Conservation (phyloP, 2,113 vertebrate genomes). For the Phaethornis superciliosus region DNA sequence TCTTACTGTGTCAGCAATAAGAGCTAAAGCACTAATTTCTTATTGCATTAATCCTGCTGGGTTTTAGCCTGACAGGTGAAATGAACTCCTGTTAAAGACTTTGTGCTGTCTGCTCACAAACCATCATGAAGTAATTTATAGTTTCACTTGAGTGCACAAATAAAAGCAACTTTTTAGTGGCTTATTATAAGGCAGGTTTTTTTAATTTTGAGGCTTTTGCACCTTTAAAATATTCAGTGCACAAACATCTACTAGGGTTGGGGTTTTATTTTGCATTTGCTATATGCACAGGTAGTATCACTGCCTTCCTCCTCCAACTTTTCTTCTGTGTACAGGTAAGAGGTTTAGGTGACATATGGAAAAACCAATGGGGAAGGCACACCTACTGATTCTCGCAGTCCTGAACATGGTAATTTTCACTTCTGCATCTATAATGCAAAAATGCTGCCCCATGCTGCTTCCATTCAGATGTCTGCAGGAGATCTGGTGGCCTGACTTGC, state of each 20-base stretch:
- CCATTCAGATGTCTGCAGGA: neutral
- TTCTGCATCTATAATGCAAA: neutral
- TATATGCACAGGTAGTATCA: fast-evolving
- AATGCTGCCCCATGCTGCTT: neutral
- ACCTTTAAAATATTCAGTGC: neutral
- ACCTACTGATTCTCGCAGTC: neutral
- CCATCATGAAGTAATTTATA: neutral
- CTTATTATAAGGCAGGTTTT: neutral
- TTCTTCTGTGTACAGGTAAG: neutral
- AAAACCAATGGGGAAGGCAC: neutral
- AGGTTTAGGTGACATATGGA: neutral
- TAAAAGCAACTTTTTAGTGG: neutral
- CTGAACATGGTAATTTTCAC: neutral
- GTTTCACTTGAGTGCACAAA: neutral
- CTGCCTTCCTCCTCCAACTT: neutral
- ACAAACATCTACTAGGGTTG: fast-evolving
- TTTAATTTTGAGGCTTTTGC: neutral
- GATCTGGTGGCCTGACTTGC: neutral
- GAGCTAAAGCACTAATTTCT: neutral
- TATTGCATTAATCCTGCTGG: neutral
- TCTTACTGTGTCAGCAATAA: neutral
- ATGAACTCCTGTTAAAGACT: neutral
- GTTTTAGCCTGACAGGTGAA: neutral
- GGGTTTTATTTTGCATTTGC: neutral
- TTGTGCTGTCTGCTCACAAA: neutral